Conservation (phyloP, 2,888 invertebrate genomes). For the Drosophila lutescens region DNA sequence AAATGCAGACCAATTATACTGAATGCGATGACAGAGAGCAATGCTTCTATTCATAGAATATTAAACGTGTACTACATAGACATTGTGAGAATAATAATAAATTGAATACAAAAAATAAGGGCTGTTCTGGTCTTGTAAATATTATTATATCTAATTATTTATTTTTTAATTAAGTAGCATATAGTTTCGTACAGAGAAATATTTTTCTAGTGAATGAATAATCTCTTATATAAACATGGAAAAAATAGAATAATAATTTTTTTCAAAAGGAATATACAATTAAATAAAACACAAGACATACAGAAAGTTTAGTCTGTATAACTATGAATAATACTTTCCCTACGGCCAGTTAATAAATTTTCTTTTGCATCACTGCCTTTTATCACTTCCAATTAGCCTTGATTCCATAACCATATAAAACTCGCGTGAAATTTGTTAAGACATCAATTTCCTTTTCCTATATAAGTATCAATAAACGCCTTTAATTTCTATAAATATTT, state of each 20-base stretch:
- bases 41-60: conserved; percentile 23
- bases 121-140: too few species aligned
- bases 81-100: conserved; percentile 11
- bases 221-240: too few species aligned
- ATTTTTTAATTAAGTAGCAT: too few species aligned
- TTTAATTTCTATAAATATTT: conserved; percentile 63
- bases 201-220: too few species aligned
- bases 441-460: conserved; percentile 34
- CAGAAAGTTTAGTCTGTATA: too few species aligned
- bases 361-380: not conserved
- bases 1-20: conserved; percentile 32
- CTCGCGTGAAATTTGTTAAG: conserved; percentile 16
- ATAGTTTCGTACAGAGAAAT: too few species aligned
- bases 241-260: too few species aligned
- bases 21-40: conserved; percentile 53
- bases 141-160: too few species aligned
- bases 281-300: not conserved
- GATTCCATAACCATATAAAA: conserved; percentile 6
- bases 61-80: conserved; percentile 13
- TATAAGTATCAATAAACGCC: conserved; percentile 24
- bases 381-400: conserved; percentile 5
- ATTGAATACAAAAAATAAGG: not conserved
- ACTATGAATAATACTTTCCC: not conserved
- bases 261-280: not conserved
- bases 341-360: conserved; percentile 9